A percentile compares a stretch with the other conserved stretches of the same genome.
Conservation (phyloP, 2,888 invertebrate species). For the Pheosia gnoma region DNA sequence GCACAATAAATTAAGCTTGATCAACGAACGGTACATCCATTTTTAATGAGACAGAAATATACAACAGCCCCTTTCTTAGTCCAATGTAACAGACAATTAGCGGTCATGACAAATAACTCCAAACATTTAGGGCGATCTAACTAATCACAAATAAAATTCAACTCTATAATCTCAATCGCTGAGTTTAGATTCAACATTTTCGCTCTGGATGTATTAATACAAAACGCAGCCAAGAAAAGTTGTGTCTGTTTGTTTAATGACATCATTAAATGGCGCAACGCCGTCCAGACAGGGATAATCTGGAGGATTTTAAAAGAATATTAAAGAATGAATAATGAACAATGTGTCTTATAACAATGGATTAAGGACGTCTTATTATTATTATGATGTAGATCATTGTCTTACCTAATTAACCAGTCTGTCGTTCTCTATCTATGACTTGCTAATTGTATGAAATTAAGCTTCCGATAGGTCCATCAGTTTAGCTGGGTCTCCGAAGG, state of each 20-base stretch:
- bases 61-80: constrained; percentile 13
- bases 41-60: background rate
- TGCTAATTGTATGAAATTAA: too few relatives aligned
- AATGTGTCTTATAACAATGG: background rate
- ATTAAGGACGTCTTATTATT: background rate
- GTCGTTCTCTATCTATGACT: too few relatives aligned
- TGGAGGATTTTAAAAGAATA: constrained; percentile 8
- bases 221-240: constrained; percentile 51
- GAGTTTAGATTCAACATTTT: background rate
- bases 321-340: constrained; percentile 2
- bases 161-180: constrained; percentile 3
- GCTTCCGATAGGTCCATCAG: too few relatives aligned
- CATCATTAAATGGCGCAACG: constrained; percentile 55
- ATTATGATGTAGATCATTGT: too few relatives aligned
- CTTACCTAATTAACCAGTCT: too few relatives aligned
- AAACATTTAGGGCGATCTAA: constrained; percentile 54
- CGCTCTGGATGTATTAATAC: constrained; percentile 44
- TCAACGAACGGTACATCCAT: constrained; percentile 4
- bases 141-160: constrained; percentile 16
- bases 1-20: background rate
- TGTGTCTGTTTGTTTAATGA: constrained; percentile 48
- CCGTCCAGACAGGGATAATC: constrained; percentile 46
- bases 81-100: constrained; percentile 67
- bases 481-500: too few relatives aligned
- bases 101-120: constrained; percentile 69